Evolutionary conservation across 2,888 invertebrate genomes (phyloP).

Genomic region (Drosophila ochracea): DNA sequence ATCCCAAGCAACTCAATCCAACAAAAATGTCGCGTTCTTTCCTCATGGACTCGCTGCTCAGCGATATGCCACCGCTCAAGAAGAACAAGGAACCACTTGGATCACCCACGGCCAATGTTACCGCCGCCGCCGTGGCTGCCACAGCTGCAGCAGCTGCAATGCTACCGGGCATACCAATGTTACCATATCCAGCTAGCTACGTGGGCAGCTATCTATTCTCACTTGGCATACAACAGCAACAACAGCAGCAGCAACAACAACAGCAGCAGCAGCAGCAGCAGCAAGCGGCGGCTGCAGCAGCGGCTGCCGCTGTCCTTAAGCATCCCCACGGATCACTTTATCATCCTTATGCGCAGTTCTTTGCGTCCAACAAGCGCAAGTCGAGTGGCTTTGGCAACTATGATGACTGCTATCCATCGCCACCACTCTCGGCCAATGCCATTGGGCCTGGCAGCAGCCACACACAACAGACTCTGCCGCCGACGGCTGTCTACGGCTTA

Average conservation of each 20-base stretch:
- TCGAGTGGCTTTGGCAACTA: conserved; percentile 61
- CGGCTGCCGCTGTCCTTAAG: conserved; percentile 60
- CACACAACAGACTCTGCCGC: conserved; percentile 35
- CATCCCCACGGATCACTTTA: conserved; percentile 64
- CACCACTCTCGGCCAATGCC: conserved; percentile 65
- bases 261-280: conserved; percentile 86
- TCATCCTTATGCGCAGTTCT: conserved; percentile 77
- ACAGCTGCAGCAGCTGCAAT: conserved; percentile 84
- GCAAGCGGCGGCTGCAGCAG: conserved; percentile 61
- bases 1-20: not conserved
- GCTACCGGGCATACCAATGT: conserved; percentile 84
- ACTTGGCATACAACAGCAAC: conserved; percentile 88
- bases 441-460: conserved; percentile 31
- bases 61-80: conserved; percentile 86
- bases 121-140: conserved; percentile 84
- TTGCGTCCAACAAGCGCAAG: conserved; percentile 79
- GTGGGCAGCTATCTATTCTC: conserved; percentile 88
- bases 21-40: conserved; percentile 92
- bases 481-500: conserved; percentile 42
- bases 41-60: conserved; percentile 92
- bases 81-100: conserved; percentile 76
- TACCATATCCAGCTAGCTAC: conserved; percentile 89
- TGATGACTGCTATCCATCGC: conserved; percentile 68
- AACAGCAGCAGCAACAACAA: conserved; percentile 84
- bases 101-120: conserved; percentile 63